These are phyloP conservation scores for Hemicrepidius hirtus DNA, from an alignment of 2,888 invertebrate species.

Conservation along the genomic window DNA sequence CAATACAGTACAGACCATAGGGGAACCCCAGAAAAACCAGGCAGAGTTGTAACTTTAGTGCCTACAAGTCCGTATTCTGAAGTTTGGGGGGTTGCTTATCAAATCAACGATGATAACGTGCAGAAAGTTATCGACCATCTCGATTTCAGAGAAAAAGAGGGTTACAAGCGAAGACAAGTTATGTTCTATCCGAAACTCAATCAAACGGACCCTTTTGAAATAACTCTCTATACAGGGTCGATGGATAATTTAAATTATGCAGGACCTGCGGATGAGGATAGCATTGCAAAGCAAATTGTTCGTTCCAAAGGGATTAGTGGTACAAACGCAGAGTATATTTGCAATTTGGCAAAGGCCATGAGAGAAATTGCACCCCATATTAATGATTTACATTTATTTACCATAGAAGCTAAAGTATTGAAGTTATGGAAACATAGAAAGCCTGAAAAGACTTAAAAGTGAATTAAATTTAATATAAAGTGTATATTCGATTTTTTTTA, in stretches of 20 bases:
- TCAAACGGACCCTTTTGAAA: conserved; percentile 76
- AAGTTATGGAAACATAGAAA: conserved; percentile 59
- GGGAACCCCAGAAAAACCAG: conserved; percentile 90
- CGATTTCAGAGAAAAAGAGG: conserved; percentile 94
- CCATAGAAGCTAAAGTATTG: conserved; percentile 79
- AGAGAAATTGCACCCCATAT: conserved; percentile 82
- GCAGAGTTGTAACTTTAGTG: conserved; percentile 91
- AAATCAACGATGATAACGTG: conserved; percentile 82
- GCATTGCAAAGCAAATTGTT: conserved; percentile 87
- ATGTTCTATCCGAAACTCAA: conserved; percentile 80
- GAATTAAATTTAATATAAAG: not conserved
- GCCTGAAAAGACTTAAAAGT: no score
- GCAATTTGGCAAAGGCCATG: conserved; percentile 88
- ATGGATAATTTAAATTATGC: conserved; percentile 82
- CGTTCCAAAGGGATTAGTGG: conserved; percentile 89
- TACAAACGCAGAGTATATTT: conserved; percentile 92
- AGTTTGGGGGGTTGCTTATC: conserved; percentile 96
- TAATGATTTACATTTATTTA: conserved; percentile 85
- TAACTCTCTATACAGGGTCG: conserved; percentile 88
- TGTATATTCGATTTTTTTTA: not conserved
- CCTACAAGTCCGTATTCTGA: conserved; percentile 74
- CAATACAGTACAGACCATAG: conserved; percentile 96
- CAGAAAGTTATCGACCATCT: conserved; percentile 85
- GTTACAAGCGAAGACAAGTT: conserved; percentile 84
- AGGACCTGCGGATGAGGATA: conserved; percentile 84